Percentiles rank a stretch among this genome's conserved stretches.
Evolutionary conservation across 2,888 invertebrate genomes (phyloP).

Genomic region (Papilio protenor): DNA sequence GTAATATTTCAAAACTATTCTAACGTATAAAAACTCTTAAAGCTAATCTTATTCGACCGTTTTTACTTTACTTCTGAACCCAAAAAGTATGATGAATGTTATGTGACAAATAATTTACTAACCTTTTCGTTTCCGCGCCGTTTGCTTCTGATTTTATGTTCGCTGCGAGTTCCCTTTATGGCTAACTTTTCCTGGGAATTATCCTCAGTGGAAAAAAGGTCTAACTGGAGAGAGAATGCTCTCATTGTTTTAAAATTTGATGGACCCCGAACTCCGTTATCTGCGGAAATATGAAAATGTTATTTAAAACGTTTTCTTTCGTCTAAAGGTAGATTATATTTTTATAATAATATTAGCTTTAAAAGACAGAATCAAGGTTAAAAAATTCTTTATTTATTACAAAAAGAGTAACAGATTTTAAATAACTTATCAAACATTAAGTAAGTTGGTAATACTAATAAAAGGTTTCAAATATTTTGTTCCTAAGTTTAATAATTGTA

Average conservation of each 20-base stretch:
- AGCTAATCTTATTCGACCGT: neutral
- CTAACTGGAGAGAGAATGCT: neutral
- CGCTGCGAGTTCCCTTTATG: neutral
- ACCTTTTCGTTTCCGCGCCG: slow-evolving; percentile 12
- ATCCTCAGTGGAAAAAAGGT: neutral
- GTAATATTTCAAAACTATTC: neutral
- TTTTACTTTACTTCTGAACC: neutral
- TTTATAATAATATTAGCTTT: neutral
- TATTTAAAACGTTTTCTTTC: slow-evolving; percentile 7
- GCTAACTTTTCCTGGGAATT: slow-evolving; percentile 10
- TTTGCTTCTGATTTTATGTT: slow-evolving; percentile 19
- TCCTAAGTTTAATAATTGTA: too few relatives aligned
- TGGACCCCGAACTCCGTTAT: slow-evolving; percentile 3
- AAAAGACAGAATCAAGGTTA: neutral
- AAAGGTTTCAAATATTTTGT: too few relatives aligned
- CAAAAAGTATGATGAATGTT: slow-evolving; percentile 1
- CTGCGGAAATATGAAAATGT: slow-evolving; percentile 11
- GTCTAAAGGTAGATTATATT: neutral
- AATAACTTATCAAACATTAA: too few relatives aligned
- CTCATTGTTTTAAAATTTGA: slow-evolving; percentile 28
- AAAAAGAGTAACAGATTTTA: too few relatives aligned
- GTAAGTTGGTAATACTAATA: too few relatives aligned
- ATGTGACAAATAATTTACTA: slow-evolving; percentile 20
- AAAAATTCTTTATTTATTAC: neutral
- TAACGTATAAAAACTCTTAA: neutral